Evolutionary conservation across 2,888 invertebrate genomes (phyloP), one percentile per base, ranked within the genome.

Genomic region (Caenorhabditis wallacei): DNA sequence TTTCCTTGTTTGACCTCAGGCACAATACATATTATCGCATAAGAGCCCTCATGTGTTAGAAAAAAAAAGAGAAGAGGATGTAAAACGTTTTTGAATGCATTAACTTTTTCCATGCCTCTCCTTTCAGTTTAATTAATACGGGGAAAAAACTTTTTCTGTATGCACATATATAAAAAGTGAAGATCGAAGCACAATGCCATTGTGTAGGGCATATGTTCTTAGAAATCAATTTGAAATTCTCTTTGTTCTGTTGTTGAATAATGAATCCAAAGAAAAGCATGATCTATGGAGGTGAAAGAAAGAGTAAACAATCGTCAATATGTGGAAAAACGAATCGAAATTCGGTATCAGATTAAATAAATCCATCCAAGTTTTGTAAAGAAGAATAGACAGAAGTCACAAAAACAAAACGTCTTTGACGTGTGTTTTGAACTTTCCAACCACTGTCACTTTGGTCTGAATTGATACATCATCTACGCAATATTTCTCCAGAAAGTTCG

Each of bases 11-110:
- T 78, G 69, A 63, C 78, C 78, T 56, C 63, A 46, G 78, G 78
- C 78, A 59, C 69, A 78, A 78, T 46, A 24, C 11, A 40, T 30
- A 69, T 69, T 78, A 78, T 54, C 78, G 40, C 68, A 69, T 78
- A 46, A 63, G 26, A 46, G 53, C 51, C 59, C 66, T 64, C 76
- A 30, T 61, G 59, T 64, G 74, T 30, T n/a, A 8, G n/a, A 16
- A 37, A 43, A 51, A 59, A 53, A 64, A 64, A 64, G 22, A 46
- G 35, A 35, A 56, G 56, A 24, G 57, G 22, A 61, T 61, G 43
- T 46, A 61, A 61, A 61, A 61, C 24, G 22, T 22, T 22, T 24
- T 30, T 30, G 46, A 48, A 56, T 59, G 48, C 43, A 61, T 59
- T 53, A 40, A 51, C 26, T 43, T 57, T 69, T 46, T 53, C 53